Base-by-base conservation (phyloP, 1,140 invertebrate species). In the Neodiprion lecontei region DNA sequence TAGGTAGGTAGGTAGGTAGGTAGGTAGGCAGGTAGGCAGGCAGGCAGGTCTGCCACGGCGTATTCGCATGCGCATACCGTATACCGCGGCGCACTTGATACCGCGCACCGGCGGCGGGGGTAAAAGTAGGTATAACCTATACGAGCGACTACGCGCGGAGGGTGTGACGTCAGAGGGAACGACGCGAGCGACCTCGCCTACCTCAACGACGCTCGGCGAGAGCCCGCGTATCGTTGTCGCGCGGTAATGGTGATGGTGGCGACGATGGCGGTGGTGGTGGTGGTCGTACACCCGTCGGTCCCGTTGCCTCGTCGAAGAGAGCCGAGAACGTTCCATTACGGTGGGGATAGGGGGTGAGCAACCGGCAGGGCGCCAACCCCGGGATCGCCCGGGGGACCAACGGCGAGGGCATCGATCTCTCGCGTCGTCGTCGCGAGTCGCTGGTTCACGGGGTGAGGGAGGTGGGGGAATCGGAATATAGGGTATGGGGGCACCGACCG, bases 181-280 rank as follows among this genome's bases (percentile, higher is more conserved):
- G 28, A 40, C 28, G 28, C 28, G 28, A 40, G 77, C 85, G 82
- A 86, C 86, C 86, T 87, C 85, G 83, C 86, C 86, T 86, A 87
- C 85, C 85, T 87, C 85, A 87, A 87, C 85, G n/a, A 40, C 28
- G 28, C 28, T 40, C 28, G 28, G 5, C 28, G 28, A 40, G 28
- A 40, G 28, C 28, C 28, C 28, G 28, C 28, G 28, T 40, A 40
- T 40, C 28, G 28, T 40, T 40, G 28, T 40, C 28, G 28, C 5
- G 28, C 5, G 28, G 28, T 40, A 69, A 69, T 21, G 4, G 67
- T 40, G 47, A 28, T 11, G 47, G 3, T 28, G 12, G 10, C 3
- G 67, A 28, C 5, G 21, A 11, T 11, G 10, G 5, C 5, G 28
- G 5, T 40, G 28, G 28, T 2, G 28, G 28, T 40, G 71, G 77